Evolutionary conservation across 1,140 invertebrate species (phyloP).

Genomic region (Drosophila prosaltans): DNA sequence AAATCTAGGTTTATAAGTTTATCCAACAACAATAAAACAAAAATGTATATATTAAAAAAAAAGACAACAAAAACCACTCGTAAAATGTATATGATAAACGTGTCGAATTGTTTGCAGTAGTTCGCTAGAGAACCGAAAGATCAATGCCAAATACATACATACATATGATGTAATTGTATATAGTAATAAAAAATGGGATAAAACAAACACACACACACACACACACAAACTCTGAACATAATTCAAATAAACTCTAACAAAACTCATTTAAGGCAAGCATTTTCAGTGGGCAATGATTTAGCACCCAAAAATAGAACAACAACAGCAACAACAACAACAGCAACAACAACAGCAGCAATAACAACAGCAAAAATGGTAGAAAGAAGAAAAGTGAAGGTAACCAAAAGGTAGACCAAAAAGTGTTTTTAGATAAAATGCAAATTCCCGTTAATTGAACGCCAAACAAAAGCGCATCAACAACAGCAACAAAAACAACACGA

Average conservation of each 20-base stretch:
- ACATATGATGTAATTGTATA: conserved; percentile 40
- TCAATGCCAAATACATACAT: conserved; percentile 43
- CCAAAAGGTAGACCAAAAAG: conserved; percentile 29
- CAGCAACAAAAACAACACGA: conserved; percentile 30
- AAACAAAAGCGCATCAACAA: conserved; percentile 57
- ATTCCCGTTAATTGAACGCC: conserved; percentile 74
- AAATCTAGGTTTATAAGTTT: conserved; percentile 41
- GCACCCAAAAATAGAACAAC: conserved; percentile 14
- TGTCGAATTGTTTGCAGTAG: conserved; percentile 41
- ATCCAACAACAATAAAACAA: conserved; percentile 15
- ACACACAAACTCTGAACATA: too few species aligned
- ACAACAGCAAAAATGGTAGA: not conserved
- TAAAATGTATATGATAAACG: conserved; percentile 7
- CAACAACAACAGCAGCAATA: too few species aligned
- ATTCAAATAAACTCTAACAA: not conserved
- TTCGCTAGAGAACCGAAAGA: conserved; percentile 27
- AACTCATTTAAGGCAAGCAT: conserved; percentile 14
- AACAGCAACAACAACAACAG: too few species aligned
- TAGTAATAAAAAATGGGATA: not conserved
- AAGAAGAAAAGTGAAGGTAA: conserved; percentile 14
- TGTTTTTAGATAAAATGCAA: conserved; percentile 67
- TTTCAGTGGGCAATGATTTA: conserved; percentile 36
- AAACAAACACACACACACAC: not conserved
- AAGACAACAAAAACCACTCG: not conserved
- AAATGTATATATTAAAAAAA: not conserved